Conservation (phyloP, 2,113 vertebrate genomes). For the Podiceps cristatus region DNA sequence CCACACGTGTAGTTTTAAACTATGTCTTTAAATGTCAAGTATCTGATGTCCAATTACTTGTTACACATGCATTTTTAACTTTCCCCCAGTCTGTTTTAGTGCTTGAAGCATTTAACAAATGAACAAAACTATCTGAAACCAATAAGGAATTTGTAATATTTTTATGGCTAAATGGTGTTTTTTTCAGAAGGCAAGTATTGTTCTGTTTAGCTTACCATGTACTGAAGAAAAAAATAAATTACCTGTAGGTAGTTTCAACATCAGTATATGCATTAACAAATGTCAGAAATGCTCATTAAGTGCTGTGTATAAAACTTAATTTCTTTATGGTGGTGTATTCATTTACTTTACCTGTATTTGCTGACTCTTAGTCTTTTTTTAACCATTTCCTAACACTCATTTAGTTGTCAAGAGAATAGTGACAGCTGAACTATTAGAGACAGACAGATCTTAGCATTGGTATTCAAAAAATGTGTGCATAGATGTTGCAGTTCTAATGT, state of each 20-base stretch:
- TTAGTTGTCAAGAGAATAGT: background rate
- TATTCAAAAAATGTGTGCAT: background rate
- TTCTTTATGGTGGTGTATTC: background rate
- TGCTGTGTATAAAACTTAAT: background rate
- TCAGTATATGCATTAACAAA: background rate
- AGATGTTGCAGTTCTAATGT: background rate
- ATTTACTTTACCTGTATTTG: background rate
- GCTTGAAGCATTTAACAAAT: background rate
- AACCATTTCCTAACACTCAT: background rate
- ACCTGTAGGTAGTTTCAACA: background rate
- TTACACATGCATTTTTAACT: background rate
- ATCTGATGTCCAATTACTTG: background rate
- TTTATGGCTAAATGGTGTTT: background rate
- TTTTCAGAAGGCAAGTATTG: background rate
- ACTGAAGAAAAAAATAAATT: background rate
- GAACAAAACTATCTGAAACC: background rate
- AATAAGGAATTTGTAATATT: background rate
- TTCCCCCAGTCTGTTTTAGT: background rate
- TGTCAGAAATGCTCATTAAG: background rate
- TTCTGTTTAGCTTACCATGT: background rate
- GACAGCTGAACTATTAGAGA: background rate
- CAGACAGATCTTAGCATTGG: background rate
- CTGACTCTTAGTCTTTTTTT: background rate
- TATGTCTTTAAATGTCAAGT: background rate
- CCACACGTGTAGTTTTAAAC: rapidly evolving